phyloP scores from a whole-genome alignment of 2,797 vertebrate species.

The Anisognathus igniventris region DNA sequence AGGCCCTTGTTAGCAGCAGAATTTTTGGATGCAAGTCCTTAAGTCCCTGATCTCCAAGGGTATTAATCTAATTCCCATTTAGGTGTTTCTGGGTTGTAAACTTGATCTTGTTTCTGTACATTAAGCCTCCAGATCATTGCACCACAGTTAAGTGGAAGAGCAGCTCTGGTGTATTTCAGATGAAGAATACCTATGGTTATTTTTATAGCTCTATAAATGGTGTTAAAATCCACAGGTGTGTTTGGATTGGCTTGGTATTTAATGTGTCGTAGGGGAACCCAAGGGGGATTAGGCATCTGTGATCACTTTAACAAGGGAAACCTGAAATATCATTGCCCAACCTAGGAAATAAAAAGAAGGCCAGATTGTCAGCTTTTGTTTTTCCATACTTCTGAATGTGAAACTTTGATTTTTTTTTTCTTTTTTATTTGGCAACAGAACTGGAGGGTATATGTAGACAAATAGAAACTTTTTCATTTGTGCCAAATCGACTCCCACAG shows the following conservation, averaged over 20 bases:
- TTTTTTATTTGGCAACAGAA: background rate
- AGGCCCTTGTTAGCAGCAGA: background rate
- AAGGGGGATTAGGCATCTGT: background rate
- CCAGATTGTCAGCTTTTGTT: background rate
- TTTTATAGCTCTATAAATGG: background rate
- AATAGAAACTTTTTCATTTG: background rate
- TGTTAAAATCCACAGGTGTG: background rate
- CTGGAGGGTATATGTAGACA: background rate
- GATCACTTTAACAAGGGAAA: background rate
- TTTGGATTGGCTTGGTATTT: background rate
- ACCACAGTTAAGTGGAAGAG: background rate
- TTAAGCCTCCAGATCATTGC: background rate
- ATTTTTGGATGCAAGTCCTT: background rate
- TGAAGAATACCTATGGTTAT: background rate
- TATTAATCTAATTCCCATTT: background rate
- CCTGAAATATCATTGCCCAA: background rate
- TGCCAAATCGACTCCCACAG: background rate
- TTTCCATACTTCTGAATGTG: background rate
- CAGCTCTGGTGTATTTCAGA: background rate
- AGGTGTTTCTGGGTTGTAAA: background rate
- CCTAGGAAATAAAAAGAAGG: background rate
- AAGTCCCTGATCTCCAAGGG: background rate
- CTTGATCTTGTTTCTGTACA: background rate
- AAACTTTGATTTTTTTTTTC: background rate
- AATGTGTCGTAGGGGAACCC: background rate